Evolutionary conservation across 2,113 vertebrate genomes (phyloP).

Genomic region (Epinephelus moara): DNA sequence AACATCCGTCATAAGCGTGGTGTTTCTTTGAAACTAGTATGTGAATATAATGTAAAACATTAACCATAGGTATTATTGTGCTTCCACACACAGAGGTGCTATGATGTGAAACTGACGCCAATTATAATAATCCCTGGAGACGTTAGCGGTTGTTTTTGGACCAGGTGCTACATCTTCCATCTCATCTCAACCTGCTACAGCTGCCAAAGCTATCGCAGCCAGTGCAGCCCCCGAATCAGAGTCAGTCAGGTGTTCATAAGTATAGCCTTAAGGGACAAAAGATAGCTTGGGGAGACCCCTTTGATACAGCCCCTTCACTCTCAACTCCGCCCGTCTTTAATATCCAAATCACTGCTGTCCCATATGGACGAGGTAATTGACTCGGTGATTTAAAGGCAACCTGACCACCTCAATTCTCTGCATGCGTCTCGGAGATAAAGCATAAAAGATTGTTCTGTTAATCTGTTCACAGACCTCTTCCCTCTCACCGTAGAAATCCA

Average conservation of each 20-base stretch:
- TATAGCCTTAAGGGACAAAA: conserved; percentile 68
- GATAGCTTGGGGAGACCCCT: conserved; percentile 56
- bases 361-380: conserved; percentile 85
- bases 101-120: conserved; percentile 51
- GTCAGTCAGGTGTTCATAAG: conserved; percentile 82
- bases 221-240: conserved; percentile 57
- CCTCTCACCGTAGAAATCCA: conserved; percentile 66
- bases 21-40: not conserved
- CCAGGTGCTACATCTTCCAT: conserved; percentile 69
- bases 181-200: conserved; percentile 54
- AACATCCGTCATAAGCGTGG: not conserved
- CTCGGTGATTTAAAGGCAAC: conserved; percentile 82
- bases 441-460: conserved; percentile 83
- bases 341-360: conserved; percentile 80
- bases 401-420: conserved; percentile 68
- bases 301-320: conserved; percentile 76
- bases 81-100: conserved; percentile 31
- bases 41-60: conserved; percentile 12
- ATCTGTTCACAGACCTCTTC: conserved; percentile 76
- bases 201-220: conserved; percentile 66
- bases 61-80: not conserved
- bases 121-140: conserved; percentile 71
- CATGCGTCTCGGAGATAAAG: conserved; percentile 85
- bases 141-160: conserved; percentile 43
- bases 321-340: conserved; percentile 70